A percentile compares a stretch with the other conserved stretches of the same genome.
These are phyloP conservation scores for Emydoidea blandingii DNA, from an alignment of 2,797 vertebrate genomes.

Conservation along the genomic window DNA sequence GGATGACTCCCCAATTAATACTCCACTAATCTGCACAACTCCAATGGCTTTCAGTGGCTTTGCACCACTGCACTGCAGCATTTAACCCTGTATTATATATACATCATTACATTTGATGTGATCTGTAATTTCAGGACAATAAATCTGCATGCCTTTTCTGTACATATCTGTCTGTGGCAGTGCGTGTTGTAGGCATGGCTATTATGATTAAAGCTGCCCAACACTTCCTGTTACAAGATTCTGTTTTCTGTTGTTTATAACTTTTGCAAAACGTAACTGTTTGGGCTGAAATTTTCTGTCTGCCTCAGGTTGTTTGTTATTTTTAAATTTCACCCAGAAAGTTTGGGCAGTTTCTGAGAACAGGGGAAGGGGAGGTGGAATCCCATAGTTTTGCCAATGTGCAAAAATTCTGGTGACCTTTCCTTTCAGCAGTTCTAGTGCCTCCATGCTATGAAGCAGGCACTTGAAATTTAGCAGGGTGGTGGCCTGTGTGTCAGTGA, in stretches of 20 bases:
- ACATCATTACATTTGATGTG: neutral
- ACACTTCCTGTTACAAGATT: neutral
- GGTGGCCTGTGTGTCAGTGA: neutral
- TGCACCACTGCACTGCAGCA: neutral
- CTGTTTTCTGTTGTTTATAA: neutral
- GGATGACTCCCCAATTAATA: accelerated
- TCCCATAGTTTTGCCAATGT: neutral
- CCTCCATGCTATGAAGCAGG: neutral
- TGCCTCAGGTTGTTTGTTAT: neutral
- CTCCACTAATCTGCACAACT: neutral
- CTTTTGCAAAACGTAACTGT: neutral
- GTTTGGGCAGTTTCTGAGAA: neutral
- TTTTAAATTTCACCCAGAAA: neutral
- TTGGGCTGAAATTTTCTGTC: neutral
- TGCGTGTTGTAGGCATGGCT: accelerated
- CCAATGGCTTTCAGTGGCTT: neutral
- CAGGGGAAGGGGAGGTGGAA: neutral
- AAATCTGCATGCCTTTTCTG: neutral
- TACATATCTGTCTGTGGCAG: accelerated
- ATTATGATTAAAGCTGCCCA: neutral
- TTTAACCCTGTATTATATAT: accelerated
- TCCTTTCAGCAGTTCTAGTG: neutral
- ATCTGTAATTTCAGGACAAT: neutral
- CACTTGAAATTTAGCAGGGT: neutral
- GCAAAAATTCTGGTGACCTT: accelerated